Percentiles rank a stretch among this genome's conserved stretches.
These are phyloP conservation scores for Pachymerium ferrugineum DNA, from an alignment of 2,888 invertebrate genomes.

Conservation along the genomic window DNA sequence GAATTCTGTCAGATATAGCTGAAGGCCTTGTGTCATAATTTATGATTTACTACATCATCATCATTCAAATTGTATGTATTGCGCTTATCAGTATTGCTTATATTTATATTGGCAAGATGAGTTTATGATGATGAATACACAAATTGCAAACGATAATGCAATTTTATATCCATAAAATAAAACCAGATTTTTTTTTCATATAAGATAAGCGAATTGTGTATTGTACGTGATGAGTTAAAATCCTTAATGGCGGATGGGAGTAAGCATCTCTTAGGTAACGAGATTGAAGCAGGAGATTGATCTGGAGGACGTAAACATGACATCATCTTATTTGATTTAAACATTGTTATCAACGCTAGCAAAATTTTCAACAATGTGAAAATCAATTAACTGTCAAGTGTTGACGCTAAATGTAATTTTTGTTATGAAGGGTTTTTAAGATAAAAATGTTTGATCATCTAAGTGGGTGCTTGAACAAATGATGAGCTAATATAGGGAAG, in stretches of 20 bases:
- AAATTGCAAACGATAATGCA: neutral
- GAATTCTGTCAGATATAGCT: neutral
- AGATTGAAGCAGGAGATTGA: slow-evolving; percentile 19
- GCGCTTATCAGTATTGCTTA: slow-evolving; percentile 16
- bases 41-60: neutral
- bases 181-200: neutral
- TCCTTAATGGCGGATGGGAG: neutral
- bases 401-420: no score
- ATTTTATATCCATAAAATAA: neutral
- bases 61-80: slow-evolving; percentile 18
- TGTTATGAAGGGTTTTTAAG: no score
- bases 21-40: neutral
- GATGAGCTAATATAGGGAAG: no score
- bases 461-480: no score
- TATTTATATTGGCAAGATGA: slow-evolving; percentile 1
- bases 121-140: neutral
- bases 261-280: slow-evolving; percentile 4
- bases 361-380: no score
- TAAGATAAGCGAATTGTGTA: neutral
- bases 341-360: neutral
- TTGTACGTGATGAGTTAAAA: slow-evolving; percentile 5
- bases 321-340: slow-evolving; percentile 10
- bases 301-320: neutral
- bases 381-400: no score
- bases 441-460: no score